Evolutionary conservation across 2,113 vertebrate species (phyloP).

Genomic region (Rhinichthys klamathensis): DNA sequence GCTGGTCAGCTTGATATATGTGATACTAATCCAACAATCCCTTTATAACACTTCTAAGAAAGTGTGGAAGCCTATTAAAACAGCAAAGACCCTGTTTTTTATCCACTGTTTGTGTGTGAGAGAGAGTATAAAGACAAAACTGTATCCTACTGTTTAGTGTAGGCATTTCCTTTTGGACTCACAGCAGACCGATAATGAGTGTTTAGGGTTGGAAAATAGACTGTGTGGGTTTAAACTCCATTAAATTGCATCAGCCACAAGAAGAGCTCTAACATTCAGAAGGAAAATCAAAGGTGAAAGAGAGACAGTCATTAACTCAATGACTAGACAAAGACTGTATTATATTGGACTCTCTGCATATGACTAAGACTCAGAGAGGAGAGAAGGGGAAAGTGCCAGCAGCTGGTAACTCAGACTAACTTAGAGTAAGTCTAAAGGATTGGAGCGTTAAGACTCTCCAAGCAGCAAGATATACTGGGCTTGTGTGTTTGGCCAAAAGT

Average conservation of each 20-base stretch:
- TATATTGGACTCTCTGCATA: not conserved
- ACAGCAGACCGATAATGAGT: constrained; percentile 11
- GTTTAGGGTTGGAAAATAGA: constrained; percentile 9
- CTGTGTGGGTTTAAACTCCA: constrained; percentile 1
- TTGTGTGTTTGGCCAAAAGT: constrained; percentile 38
- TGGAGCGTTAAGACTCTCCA: not conserved
- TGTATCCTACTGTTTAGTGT: not conserved
- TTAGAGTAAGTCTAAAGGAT: too few relatives aligned
- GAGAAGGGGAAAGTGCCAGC: not conserved
- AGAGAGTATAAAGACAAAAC: constrained; percentile 19
- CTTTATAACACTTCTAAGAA: not conserved
- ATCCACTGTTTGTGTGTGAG: not conserved
- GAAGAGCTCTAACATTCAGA: not conserved
- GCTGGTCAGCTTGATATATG: constrained; percentile 14
- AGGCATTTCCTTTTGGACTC: constrained; percentile 16
- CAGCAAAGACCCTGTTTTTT: not conserved
- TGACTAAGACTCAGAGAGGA: not conserved
- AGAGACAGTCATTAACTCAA: not conserved
- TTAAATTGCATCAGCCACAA: not conserved
- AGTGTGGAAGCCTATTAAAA: not conserved
- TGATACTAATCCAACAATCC: not conserved
- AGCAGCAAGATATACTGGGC: constrained; percentile 29
- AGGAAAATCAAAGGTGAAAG: not conserved
- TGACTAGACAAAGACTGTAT: constrained; percentile 1
- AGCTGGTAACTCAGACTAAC: not conserved